A percentile compares a stretch with the other conserved stretches of the same genome.
Evolutionary conservation across 2,888 invertebrate genomes (phyloP).

Genomic region (Atrina japonica): DNA sequence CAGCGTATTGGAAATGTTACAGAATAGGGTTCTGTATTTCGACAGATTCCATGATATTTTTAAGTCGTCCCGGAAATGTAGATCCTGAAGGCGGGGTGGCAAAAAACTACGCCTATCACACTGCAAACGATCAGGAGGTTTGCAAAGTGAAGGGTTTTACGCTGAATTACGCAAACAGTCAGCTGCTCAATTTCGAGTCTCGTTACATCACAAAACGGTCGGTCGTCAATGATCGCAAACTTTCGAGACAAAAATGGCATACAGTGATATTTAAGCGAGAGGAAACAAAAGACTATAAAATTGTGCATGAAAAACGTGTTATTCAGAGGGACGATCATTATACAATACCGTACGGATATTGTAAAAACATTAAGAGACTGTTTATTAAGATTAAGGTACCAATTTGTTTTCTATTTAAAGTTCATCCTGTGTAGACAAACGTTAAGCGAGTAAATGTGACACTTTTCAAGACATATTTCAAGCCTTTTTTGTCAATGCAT

Average conservation of each 20-base stretch:
- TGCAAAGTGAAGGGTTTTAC: slow-evolving; percentile 64
- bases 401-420: too few relatives aligned
- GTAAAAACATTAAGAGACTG: background rate
- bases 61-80: slow-evolving; percentile 9
- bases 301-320: slow-evolving; percentile 34
- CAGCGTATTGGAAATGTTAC: slow-evolving; percentile 25
- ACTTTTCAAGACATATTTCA: too few relatives aligned
- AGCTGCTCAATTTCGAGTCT: slow-evolving; percentile 47
- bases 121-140: slow-evolving; percentile 40
- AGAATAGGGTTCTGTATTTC: slow-evolving; percentile 22
- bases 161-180: slow-evolving; percentile 45
- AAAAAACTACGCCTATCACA: slow-evolving; percentile 73
- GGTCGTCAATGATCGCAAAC: slow-evolving; percentile 25
- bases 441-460: too few relatives aligned
- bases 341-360: slow-evolving; percentile 40
- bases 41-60: slow-evolving; percentile 37
- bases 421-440: too few relatives aligned
- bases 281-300: slow-evolving; percentile 74
- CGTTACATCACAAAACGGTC: background rate
- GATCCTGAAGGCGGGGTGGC: slow-evolving; percentile 67
- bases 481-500: too few relatives aligned
- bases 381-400: too few relatives aligned
- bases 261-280: slow-evolving; percentile 85
- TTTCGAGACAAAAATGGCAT: slow-evolving; percentile 84
- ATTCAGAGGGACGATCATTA: slow-evolving; percentile 15